These are phyloP conservation scores for Tenthredo distinguenda DNA, from an alignment of 2,888 invertebrate genomes.

Conservation along the genomic window DNA sequence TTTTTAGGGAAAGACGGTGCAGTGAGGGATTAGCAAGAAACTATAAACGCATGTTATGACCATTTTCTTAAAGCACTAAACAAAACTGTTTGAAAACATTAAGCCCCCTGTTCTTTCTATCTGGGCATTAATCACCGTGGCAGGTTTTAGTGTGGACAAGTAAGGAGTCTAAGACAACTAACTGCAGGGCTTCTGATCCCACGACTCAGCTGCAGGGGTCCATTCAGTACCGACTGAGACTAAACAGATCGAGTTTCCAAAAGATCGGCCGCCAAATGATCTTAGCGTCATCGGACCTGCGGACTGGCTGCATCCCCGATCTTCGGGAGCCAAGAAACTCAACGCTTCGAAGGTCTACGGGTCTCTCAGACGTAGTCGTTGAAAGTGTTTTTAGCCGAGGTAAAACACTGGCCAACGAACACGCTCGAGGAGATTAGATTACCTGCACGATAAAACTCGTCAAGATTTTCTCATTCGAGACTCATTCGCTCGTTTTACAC, in stretches of 20 bases:
- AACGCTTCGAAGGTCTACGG: neutral
- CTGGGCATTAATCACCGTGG: conserved; percentile 59
- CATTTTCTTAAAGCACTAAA: conserved; percentile 62
- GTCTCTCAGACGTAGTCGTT: neutral
- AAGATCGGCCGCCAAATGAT: conserved; percentile 70
- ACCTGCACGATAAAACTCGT: conserved; percentile 57
- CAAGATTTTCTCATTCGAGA: conserved; percentile 25
- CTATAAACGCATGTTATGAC: neutral
- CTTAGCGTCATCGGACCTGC: conserved; percentile 68
- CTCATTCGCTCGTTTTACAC: conserved; percentile 24
- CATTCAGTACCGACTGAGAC: conserved; percentile 65
- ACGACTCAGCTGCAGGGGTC: conserved; percentile 62
- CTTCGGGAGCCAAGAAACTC: neutral
- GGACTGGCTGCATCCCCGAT: conserved; percentile 61
- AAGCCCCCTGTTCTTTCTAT: conserved; percentile 52
- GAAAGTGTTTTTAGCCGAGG: conserved; percentile 21
- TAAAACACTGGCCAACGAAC: conserved; percentile 29
- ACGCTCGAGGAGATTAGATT: conserved; percentile 59
- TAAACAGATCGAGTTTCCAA: conserved; percentile 74
- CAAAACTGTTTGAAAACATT: conserved; percentile 69
- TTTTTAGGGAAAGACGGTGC: neutral
- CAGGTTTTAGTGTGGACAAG: conserved; percentile 21
- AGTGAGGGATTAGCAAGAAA: neutral
- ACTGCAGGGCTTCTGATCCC: conserved; percentile 62
- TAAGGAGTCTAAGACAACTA: conserved; percentile 58